A percentile compares a stretch with the other conserved stretches of the same genome.
Evolutionary conservation across 2,113 vertebrate species (phyloP).

Genomic region (Nerophis lumbriciformis): DNA sequence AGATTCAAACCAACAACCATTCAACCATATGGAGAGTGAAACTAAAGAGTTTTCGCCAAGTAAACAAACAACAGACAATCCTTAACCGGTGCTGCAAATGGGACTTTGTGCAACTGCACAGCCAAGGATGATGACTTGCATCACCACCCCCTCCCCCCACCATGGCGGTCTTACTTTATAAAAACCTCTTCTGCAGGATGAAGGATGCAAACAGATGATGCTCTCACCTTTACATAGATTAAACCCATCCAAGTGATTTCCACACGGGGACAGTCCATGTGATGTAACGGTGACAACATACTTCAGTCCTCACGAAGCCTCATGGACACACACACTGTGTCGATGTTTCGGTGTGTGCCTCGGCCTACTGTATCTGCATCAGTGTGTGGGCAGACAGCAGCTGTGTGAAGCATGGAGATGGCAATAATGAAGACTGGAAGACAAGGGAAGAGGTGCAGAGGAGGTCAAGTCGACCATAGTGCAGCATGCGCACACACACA

Average conservation of each 20-base stretch:
- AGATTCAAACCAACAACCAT: too few species aligned
- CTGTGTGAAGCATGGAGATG: slow-evolving; percentile 47
- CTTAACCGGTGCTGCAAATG: neutral
- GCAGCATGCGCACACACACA: slow-evolving; percentile 10
- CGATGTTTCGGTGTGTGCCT: slow-evolving; percentile 10
- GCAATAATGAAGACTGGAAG: slow-evolving; percentile 42
- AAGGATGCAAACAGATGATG: neutral
- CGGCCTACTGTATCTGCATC: slow-evolving; percentile 11
- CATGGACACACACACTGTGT: neutral
- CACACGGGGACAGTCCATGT: too few species aligned
- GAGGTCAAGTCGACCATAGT: slow-evolving; percentile 55
- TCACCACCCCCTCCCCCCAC: neutral
- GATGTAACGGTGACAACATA: too few species aligned
- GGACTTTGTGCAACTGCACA: neutral
- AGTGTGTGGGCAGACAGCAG: slow-evolving; percentile 50
- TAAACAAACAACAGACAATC: neutral
- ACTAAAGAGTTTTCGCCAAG: neutral
- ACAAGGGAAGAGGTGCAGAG: slow-evolving; percentile 46
- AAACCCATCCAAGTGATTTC: too few species aligned
- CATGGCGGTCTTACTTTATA: neutral
- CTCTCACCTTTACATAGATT: too few species aligned
- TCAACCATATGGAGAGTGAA: neutral
- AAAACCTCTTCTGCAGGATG: too few species aligned
- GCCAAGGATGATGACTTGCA: neutral
- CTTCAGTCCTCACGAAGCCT: neutral